A percentile compares a stretch with the other conserved stretches of the same genome.
Evolutionary conservation across 2,888 invertebrate species (phyloP).

Genomic region (Macrosiphum euphorbiae): DNA sequence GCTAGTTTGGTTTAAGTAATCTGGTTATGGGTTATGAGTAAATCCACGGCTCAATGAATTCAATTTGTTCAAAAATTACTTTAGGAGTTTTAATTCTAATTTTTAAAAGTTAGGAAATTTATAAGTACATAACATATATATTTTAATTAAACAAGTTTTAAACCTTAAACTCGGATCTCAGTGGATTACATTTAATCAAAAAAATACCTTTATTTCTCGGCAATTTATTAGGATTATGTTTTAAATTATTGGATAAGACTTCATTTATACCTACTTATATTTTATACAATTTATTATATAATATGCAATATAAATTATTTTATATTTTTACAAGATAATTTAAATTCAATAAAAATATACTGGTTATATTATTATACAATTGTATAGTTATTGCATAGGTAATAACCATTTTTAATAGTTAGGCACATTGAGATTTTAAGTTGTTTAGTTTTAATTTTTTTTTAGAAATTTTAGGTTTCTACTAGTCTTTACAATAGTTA

Average conservation of each 20-base stretch:
- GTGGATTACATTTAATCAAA: constrained; percentile 14
- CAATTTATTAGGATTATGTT: background rate
- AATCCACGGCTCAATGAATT: constrained; percentile 1
- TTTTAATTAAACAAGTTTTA: constrained; percentile 27
- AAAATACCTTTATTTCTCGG: background rate
- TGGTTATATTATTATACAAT: background rate
- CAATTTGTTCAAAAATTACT: constrained; percentile 10
- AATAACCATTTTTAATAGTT: background rate
- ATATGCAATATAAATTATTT: background rate
- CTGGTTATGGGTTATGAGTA: background rate
- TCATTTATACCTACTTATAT: background rate
- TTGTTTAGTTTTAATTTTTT: background rate
- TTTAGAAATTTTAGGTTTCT: background rate
- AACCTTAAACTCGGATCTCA: background rate
- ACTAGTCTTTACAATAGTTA: background rate
- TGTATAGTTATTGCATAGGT: background rate
- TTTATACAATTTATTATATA: background rate
- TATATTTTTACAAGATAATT: background rate
- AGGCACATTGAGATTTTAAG: background rate
- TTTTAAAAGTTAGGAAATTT: constrained; percentile 25
- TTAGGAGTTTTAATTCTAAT: constrained; percentile 8
- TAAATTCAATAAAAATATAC: background rate
- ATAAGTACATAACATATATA: background rate
- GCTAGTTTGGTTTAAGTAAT: background rate
- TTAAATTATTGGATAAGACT: background rate